phyloP scores from a whole-genome alignment of 2,888 invertebrate genomes.

The Lasiommata megera region DNA sequence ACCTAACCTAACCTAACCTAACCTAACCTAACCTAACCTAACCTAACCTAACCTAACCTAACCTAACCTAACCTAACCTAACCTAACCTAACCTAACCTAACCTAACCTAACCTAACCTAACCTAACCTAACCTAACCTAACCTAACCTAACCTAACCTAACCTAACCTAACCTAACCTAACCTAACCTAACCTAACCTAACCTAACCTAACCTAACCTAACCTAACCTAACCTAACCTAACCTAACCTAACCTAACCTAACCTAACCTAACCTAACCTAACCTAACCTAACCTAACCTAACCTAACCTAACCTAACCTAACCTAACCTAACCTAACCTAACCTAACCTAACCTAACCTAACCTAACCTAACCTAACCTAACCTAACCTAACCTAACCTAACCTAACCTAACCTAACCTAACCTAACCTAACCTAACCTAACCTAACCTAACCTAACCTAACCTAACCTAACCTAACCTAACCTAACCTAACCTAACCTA shows the following conservation, averaged over 20 bases:
- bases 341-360: slow-evolving; percentile 29
- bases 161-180: slow-evolving; percentile 31
- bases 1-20: slow-evolving; percentile 32
- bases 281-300: slow-evolving; percentile 34
- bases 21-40: slow-evolving; percentile 31
- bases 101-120: slow-evolving; percentile 33
- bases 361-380: slow-evolving; percentile 27
- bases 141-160: slow-evolving; percentile 29
- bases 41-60: slow-evolving; percentile 31
- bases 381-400: slow-evolving; percentile 10
- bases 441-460: slow-evolving; percentile 22
- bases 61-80: slow-evolving; percentile 31
- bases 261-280: slow-evolving; percentile 31
- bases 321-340: slow-evolving; percentile 30
- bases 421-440: slow-evolving; percentile 16
- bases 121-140: slow-evolving; percentile 31
- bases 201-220: slow-evolving; percentile 34
- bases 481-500: slow-evolving; percentile 23
- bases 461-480: slow-evolving; percentile 20
- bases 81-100: slow-evolving; percentile 32
- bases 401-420: slow-evolving; percentile 10
- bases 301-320: slow-evolving; percentile 30
- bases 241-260: slow-evolving; percentile 33
- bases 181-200: slow-evolving; percentile 29
- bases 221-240: slow-evolving; percentile 35